Percentiles rank a stretch among this genome's conserved stretches.
Conservation (phyloP, 2,113 vertebrate species). For the Elephantulus edwardii region DNA sequence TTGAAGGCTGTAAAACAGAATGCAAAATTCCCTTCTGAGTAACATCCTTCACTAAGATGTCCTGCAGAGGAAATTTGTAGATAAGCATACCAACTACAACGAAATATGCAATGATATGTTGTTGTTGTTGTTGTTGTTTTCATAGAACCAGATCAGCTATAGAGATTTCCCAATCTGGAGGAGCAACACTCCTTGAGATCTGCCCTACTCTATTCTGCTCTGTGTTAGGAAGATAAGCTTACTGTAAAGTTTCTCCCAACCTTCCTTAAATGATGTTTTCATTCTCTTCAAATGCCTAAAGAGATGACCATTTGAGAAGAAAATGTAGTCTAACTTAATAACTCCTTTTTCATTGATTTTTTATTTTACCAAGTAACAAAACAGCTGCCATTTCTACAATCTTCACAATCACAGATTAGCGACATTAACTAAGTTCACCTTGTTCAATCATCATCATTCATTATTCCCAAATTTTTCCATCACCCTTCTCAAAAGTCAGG, state of each 20-base stretch:
- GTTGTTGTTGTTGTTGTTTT: background rate
- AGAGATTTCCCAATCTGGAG: background rate
- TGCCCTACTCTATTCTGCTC: background rate
- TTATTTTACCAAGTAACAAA: background rate
- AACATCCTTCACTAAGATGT: background rate
- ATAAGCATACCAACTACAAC: conserved; percentile 8
- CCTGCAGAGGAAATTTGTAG: background rate
- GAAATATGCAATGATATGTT: background rate
- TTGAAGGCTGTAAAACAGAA: no score
- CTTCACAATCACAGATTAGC: background rate
- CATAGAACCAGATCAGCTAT: background rate
- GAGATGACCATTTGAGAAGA: background rate
- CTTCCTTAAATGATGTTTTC: background rate
- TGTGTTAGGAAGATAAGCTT: background rate
- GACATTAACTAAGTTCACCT: background rate
- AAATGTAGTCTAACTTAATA: background rate
- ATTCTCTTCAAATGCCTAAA: background rate
- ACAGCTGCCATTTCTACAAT: background rate
- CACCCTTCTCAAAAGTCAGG: background rate
- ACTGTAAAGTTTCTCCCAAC: no score
- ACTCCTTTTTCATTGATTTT: background rate
- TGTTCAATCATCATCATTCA: background rate
- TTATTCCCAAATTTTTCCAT: background rate
- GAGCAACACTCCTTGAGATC: background rate
- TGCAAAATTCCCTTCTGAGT: background rate